phyloP scores from a whole-genome alignment of 2,797 vertebrate genomes.

The Amazonetta brasiliensis region DNA sequence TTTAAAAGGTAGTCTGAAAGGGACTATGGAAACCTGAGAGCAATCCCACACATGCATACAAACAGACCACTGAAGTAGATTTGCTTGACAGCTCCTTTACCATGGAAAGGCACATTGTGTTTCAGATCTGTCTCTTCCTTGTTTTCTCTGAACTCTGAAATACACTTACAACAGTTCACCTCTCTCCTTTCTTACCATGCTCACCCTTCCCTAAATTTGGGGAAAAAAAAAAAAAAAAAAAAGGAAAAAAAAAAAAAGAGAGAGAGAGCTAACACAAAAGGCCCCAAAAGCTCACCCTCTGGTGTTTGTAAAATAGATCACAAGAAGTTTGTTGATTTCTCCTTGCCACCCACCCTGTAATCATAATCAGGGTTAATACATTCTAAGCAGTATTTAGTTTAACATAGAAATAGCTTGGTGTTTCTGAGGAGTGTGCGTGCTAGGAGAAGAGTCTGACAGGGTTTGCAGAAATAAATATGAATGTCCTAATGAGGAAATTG shows the following conservation, averaged over 20 bases:
- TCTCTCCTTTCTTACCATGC: not conserved
- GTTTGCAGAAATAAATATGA: not conserved
- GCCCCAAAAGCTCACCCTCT: not conserved
- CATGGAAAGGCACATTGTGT: not conserved
- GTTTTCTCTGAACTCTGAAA: not conserved
- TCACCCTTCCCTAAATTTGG: not conserved
- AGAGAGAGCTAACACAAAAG: not conserved
- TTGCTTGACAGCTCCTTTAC: not conserved
- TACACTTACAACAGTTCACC: not conserved
- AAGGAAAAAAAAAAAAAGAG: not conserved
- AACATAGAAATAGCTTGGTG: not conserved
- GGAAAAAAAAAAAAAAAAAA: not conserved
- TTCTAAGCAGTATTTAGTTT: not conserved
- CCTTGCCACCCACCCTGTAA: rapidly evolving
- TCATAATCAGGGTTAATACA: not conserved
- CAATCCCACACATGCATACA: not conserved
- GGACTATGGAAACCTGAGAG: not conserved
- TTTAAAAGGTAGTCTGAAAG: not conserved
- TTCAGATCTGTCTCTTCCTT: not conserved
- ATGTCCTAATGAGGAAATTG: not conserved
- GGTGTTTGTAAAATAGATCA: rapidly evolving
- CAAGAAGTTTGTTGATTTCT: not conserved
- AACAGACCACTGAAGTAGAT: not conserved
- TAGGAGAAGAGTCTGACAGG: not conserved
- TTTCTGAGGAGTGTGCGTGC: not conserved